Conservation (phyloP, 2,113 vertebrate species). For the Corvus moneduloides region DNA sequence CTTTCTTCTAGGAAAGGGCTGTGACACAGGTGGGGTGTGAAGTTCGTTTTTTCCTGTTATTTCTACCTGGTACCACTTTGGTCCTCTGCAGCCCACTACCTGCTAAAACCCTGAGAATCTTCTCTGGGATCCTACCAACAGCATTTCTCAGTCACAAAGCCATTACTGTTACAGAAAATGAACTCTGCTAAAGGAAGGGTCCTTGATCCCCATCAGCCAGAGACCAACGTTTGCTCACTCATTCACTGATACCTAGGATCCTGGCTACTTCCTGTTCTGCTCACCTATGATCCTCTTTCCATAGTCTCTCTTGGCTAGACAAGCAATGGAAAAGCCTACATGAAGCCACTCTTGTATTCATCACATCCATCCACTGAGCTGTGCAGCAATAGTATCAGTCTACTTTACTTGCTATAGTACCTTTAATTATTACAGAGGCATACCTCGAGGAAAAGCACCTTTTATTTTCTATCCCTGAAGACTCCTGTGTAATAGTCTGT, state of each 20-base stretch:
- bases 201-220: neutral
- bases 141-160: neutral
- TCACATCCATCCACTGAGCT: neutral
- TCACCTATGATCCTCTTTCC: neutral
- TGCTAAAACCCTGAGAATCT: neutral
- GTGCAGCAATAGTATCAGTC: neutral
- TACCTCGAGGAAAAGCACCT: neutral
- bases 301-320: neutral
- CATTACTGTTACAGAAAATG: neutral
- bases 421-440: neutral
- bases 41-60: neutral
- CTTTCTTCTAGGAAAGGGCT: neutral
- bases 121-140: neutral
- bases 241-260: neutral
- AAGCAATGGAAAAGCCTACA: neutral
- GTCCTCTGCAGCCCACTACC: neutral
- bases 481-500: neutral
- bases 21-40: neutral
- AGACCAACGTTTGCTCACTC: neutral
- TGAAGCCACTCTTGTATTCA: neutral
- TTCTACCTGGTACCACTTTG: neutral
- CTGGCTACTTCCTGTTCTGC: neutral
- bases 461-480: neutral
- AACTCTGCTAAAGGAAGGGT: neutral
- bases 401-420: neutral